A percentile compares a stretch with the other conserved stretches of the same genome.
phyloP scores from a whole-genome alignment of 2,888 invertebrate species.

The Drosophila helvetica region DNA sequence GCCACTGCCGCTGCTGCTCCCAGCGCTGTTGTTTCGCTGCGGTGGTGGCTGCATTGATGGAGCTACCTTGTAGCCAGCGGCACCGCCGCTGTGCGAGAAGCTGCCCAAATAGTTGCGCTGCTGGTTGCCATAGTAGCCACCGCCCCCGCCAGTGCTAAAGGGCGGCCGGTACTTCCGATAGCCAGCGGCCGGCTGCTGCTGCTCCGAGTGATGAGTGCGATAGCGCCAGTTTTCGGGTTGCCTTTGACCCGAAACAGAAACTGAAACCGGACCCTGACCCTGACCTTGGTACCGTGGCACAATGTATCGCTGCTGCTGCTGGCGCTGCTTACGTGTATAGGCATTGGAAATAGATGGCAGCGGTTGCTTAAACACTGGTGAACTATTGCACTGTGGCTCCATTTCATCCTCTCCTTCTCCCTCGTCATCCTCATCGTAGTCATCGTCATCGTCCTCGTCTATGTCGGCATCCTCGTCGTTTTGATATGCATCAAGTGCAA shows the following conservation, averaged over 20 bases:
- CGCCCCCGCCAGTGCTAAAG: constrained; percentile 62
- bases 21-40: constrained; percentile 55
- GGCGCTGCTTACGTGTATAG: constrained; percentile 68
- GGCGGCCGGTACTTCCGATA: constrained; percentile 72
- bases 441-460: constrained; percentile 62
- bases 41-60: constrained; percentile 43
- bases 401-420: constrained; percentile 26
- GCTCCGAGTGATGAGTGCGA: constrained; percentile 73
- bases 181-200: constrained; percentile 53
- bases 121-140: constrained; percentile 69
- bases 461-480: constrained; percentile 70
- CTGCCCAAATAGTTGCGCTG: constrained; percentile 78
- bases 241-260: background rate
- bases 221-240: constrained; percentile 82
- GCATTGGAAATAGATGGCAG: constrained; percentile 54
- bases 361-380: constrained; percentile 30
- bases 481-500: constrained; percentile 72
- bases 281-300: constrained; percentile 42
- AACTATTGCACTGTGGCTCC: background rate
- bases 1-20: constrained; percentile 64
- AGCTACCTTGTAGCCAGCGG: constrained; percentile 67
- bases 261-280: background rate
- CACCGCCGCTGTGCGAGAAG: constrained; percentile 76
- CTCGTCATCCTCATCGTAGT: constrained; percentile 59
- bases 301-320: constrained; percentile 58